Conservation (phyloP, 53 echinoderm and acorn worm species). For the Arbacia lixula region DNA sequence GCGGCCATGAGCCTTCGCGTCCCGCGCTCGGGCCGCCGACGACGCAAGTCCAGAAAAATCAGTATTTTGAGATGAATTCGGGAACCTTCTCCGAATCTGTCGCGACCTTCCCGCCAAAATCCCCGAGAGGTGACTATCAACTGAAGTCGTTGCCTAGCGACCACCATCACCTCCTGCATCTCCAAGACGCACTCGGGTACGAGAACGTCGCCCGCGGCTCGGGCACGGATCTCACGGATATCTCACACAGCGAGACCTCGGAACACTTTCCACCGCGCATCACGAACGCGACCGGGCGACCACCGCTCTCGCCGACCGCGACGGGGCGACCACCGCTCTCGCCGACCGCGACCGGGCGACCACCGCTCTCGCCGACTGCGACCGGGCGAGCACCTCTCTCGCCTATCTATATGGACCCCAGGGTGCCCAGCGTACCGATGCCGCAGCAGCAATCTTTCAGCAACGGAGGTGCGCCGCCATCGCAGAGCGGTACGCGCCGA, state of each 20-base stretch:
- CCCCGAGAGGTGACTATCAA: conserved; percentile 17
- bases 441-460: neutral
- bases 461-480: neutral
- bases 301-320: neutral
- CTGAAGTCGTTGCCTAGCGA: neutral
- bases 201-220: conserved; percentile 31
- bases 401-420: conserved; percentile 46
- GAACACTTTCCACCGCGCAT: neutral
- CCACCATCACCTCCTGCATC: no score
- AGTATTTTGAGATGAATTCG: conserved; percentile 49
- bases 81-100: neutral
- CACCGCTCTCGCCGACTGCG: neutral
- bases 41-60: conserved; percentile 32
- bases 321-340: no score
- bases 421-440: neutral
- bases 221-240: conserved; percentile 14
- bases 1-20: neutral
- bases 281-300: neutral
- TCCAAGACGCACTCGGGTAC: conserved; percentile 1
- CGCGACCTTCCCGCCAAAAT: conserved; percentile 12
- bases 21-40: neutral
- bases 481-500: conserved; percentile 27
- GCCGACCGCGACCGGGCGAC: neutral
- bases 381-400: neutral
- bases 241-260: neutral